phyloP scores from a whole-genome alignment of 37 sponge, comb jelly and placozoan genomes.

The Petrosia ficiformis region DNA sequence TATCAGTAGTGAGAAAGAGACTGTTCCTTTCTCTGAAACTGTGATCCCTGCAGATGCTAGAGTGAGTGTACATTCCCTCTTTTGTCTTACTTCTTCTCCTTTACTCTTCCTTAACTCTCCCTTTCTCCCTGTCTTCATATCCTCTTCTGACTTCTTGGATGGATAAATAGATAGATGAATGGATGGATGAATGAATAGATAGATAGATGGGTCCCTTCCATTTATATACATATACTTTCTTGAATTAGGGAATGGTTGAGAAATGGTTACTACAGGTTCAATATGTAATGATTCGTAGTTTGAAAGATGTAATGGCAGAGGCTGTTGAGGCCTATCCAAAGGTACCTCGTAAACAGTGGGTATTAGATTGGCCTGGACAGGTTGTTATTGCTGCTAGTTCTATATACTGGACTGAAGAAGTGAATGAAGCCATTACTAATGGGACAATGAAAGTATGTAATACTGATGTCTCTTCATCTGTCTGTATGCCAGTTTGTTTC shows the following conservation, averaged over 20 bases:
- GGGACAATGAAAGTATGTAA: slow-evolving; percentile 59
- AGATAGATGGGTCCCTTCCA: too few relatives aligned
- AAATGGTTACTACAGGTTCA: slow-evolving; percentile 97
- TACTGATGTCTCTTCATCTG: background rate
- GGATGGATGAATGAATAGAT: too few relatives aligned
- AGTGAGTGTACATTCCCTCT: slow-evolving; percentile 13
- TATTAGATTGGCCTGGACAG: slow-evolving; percentile 97
- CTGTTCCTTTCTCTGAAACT: slow-evolving; percentile 79
- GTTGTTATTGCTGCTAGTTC: slow-evolving; percentile 87
- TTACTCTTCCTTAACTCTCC: too few relatives aligned
- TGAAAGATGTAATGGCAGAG: slow-evolving; percentile 77
- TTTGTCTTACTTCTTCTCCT: too few relatives aligned
- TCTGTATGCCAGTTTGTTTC: background rate
- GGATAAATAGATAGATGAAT: too few relatives aligned
- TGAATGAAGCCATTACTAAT: slow-evolving; percentile 67
- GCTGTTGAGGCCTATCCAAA: slow-evolving; percentile 77
- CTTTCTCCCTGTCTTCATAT: background rate
- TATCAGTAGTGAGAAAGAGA: slow-evolving; percentile 94
- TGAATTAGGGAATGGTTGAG: slow-evolving; percentile 95
- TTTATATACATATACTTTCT: background rate
- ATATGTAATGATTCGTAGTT: slow-evolving; percentile 82
- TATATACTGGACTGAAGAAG: slow-evolving; percentile 93
- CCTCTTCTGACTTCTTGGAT: background rate
- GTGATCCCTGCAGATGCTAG: slow-evolving; percentile 95
- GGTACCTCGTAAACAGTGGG: slow-evolving; percentile 79